Conservation (phyloP, 2,888 invertebrate genomes). For the Bimastos eiseni region DNA sequence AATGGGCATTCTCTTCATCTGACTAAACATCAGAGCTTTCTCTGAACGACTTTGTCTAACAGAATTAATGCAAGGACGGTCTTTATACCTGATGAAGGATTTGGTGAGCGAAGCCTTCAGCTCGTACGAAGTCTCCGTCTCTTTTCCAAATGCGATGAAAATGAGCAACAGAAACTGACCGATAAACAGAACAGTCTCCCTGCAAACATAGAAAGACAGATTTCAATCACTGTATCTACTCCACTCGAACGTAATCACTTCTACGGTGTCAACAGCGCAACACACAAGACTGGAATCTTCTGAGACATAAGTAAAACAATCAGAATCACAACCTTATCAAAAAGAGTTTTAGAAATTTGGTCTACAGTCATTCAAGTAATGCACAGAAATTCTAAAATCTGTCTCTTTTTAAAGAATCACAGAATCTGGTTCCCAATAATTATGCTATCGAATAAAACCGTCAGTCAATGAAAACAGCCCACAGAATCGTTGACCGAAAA, state of each 20-base stretch:
- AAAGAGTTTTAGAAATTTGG: neutral
- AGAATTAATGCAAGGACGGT: neutral
- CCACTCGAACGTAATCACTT: no score
- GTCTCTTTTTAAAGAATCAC: neutral
- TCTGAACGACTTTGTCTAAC: no score
- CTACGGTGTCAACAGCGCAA: neutral
- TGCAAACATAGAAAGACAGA: constrained; percentile 38
- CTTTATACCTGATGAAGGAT: constrained; percentile 44
- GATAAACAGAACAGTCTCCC: constrained; percentile 45
- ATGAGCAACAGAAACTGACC: constrained; percentile 50
- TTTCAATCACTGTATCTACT: neutral
- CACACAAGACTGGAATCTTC: neutral
- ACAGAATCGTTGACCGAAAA: neutral
- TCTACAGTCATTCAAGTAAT: neutral
- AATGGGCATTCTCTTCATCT: no score
- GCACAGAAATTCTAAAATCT: neutral
- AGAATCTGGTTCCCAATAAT: neutral
- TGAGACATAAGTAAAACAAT: neutral
- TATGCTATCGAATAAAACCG: neutral
- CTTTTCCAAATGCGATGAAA: constrained; percentile 57
- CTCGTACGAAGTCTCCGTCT: constrained; percentile 45
- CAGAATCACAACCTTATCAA: neutral
- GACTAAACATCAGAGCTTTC: no score
- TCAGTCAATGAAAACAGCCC: neutral
- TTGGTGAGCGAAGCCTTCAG: constrained; percentile 52